phyloP scores from a whole-genome alignment of 2,797 vertebrate genomes.

The Poeciliopsis gracilis region DNA sequence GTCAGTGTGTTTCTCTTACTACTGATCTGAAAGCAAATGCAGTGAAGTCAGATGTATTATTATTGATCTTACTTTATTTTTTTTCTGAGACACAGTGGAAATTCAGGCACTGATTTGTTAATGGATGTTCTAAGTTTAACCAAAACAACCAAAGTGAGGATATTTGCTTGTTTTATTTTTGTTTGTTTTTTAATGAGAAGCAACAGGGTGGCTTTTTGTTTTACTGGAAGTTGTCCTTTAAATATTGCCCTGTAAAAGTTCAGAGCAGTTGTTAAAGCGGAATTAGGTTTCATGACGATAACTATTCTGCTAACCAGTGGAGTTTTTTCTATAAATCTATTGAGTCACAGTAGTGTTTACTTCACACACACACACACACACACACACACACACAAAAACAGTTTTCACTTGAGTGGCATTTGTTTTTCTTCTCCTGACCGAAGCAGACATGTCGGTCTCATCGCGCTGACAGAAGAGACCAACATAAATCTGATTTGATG shows the following conservation, averaged over 20 bases:
- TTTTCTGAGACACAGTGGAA: background rate
- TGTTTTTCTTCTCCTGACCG: background rate
- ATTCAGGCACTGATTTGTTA: background rate
- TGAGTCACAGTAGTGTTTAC: background rate
- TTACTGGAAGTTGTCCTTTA: background rate
- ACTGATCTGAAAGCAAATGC: background rate
- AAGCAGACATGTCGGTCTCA: background rate
- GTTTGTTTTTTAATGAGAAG: background rate
- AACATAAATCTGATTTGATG: background rate
- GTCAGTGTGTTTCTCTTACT: background rate
- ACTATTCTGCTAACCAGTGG: background rate
- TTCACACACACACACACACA: no score
- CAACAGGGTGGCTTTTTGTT: background rate
- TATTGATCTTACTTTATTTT: background rate
- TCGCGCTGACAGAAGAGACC: background rate
- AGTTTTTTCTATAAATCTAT: background rate
- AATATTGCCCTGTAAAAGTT: background rate
- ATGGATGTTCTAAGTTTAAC: background rate
- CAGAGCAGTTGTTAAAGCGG: background rate
- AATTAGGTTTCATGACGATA: background rate
- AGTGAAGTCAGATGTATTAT: background rate
- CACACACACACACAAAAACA: no score
- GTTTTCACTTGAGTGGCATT: background rate
- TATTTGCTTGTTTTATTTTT: background rate
- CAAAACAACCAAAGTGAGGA: background rate